Percentiles rank a stretch among this genome's conserved stretches.
These are phyloP conservation scores for Aurelia aurita complex sp. Pacific DNA, from an alignment of 30 jellyfish, hydroid and myxozoan species.

Conservation along the genomic window DNA sequence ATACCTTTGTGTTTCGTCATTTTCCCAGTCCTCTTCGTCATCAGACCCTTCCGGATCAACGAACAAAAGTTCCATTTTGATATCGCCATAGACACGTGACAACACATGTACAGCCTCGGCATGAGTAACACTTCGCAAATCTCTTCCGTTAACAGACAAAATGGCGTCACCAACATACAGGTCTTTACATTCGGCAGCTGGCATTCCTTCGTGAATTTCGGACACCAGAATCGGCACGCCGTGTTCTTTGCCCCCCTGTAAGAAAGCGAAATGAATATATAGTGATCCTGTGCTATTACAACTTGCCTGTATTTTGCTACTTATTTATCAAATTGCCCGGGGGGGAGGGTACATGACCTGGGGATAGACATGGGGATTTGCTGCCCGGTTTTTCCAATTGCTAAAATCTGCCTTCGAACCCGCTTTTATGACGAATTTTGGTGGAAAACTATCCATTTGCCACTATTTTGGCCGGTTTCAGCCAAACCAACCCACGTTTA, in stretches of 20 bases:
- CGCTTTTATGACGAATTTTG: too few species aligned
- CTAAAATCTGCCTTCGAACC: too few species aligned
- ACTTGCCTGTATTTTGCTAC: too few species aligned
- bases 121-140: constrained; percentile 81
- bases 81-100: constrained; percentile 90
- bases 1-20: constrained; percentile 83
- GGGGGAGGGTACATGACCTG: too few species aligned
- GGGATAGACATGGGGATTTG: too few species aligned
- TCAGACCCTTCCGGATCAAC: constrained; percentile 88
- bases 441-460: too few species aligned
- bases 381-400: too few species aligned
- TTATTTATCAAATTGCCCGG: too few species aligned
- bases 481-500: too few species aligned
- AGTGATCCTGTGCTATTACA: too few species aligned
- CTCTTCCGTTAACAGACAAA: constrained; percentile 81
- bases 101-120: constrained; percentile 89
- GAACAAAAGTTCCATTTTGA: constrained; percentile 82
- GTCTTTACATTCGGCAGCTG: constrained; percentile 88
- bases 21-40: constrained; percentile 95
- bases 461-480: too few species aligned
- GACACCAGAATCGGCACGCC: constrained; percentile 97
- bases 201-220: constrained; percentile 97
- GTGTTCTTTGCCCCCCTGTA: constrained; percentile 98
- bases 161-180: constrained; percentile 96
- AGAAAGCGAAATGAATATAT: background rate